phyloP scores from a whole-genome alignment of 2,113 vertebrate genomes.

The Noctilio leporinus region DNA sequence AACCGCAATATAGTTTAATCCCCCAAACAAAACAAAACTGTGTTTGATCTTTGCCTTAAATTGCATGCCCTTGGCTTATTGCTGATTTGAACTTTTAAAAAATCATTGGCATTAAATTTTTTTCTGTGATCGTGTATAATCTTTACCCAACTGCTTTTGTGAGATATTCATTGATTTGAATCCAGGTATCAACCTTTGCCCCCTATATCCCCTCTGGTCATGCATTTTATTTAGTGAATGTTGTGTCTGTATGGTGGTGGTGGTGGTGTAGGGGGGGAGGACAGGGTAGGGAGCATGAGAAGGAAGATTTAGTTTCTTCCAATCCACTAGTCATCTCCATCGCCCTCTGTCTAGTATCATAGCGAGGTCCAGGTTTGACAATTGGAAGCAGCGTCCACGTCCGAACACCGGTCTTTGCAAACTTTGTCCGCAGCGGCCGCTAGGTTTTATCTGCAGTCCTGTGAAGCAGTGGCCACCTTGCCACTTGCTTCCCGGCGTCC shows the following conservation, averaged over 20 bases:
- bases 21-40: background rate
- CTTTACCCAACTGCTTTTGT: background rate
- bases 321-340: background rate
- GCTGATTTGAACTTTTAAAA: background rate
- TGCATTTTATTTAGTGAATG: background rate
- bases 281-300: background rate
- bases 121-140: background rate
- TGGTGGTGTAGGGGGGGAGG: background rate
- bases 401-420: background rate
- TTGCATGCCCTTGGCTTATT: background rate
- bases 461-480: background rate
- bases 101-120: background rate
- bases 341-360: background rate
- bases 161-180: background rate
- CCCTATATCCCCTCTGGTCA: too few relatives aligned
- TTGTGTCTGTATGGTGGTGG: accelerated
- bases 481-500: background rate
- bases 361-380: background rate
- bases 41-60: background rate
- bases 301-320: background rate
- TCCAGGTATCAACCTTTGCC: background rate
- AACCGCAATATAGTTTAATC: background rate
- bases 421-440: background rate
- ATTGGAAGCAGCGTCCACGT: background rate
- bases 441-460: background rate